Conservation (phyloP, 2,113 vertebrate genomes). For the Tamias sibiricus region DNA sequence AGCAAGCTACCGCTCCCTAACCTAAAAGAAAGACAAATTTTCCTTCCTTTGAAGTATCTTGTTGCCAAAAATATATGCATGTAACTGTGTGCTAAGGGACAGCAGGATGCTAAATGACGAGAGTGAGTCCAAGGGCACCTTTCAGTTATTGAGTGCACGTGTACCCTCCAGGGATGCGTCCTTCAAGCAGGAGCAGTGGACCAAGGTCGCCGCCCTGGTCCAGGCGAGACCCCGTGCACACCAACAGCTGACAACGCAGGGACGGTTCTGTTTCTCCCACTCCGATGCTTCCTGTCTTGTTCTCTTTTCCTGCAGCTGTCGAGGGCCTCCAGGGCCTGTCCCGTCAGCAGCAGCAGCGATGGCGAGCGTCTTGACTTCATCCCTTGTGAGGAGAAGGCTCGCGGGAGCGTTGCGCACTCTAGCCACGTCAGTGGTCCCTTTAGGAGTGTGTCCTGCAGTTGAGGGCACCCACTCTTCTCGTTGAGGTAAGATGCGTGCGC, state of each 20-base stretch:
- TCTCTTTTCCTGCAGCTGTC: no score
- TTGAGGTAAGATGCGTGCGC: background rate
- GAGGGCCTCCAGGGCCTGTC: background rate
- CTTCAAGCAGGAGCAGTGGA: background rate
- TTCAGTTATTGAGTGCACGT: background rate
- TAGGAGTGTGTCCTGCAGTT: no score
- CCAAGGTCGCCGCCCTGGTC: background rate
- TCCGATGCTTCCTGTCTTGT: no score
- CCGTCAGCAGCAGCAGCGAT: fast-evolving
- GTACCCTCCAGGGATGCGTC: background rate
- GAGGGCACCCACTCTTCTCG: no score
- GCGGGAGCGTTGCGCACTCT: no score
- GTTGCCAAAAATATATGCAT: background rate
- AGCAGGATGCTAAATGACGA: background rate
- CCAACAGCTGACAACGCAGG: fast-evolving
- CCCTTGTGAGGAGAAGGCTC: background rate
- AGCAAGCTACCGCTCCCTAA: background rate
- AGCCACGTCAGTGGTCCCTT: no score
- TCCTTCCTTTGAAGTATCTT: background rate
- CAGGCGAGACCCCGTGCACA: background rate
- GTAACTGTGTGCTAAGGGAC: background rate
- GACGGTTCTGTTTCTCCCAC: no score
- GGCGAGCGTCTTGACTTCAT: background rate
- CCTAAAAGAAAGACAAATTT: background rate
- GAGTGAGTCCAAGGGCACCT: background rate